phyloP scores from a whole-genome alignment of 2,797 vertebrate genomes.

The Hippocampus kuda region DNA sequence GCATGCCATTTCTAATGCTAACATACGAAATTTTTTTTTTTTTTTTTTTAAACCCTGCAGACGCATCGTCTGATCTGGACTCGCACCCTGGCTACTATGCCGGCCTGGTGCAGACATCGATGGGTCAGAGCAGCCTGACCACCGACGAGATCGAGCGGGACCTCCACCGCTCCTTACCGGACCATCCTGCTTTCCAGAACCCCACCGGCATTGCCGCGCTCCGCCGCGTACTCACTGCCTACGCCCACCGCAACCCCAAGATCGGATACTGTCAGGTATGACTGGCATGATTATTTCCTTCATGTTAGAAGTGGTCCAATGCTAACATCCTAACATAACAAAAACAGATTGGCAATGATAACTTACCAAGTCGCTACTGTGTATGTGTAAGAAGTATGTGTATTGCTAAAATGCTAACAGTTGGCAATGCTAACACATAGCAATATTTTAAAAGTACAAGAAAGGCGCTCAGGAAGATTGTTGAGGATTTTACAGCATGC shows the following conservation, averaged over 20 bases:
- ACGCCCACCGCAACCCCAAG: slow-evolving; percentile 86
- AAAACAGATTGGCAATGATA: too few species aligned
- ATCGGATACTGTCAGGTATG: slow-evolving; percentile 95
- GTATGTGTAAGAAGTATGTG: too few species aligned
- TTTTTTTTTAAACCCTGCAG: background rate
- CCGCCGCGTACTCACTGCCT: slow-evolving; percentile 86
- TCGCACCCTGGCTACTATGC: slow-evolving; percentile 77
- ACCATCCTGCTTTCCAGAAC: slow-evolving; percentile 91
- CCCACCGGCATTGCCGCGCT: slow-evolving; percentile 84
- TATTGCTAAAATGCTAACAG: too few species aligned
- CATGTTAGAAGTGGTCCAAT: background rate
- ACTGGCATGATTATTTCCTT: background rate
- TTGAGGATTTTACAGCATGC: too few species aligned
- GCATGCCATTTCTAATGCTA: background rate
- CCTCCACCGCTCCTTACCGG: slow-evolving; percentile 88
- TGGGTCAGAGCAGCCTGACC: slow-evolving; percentile 77
- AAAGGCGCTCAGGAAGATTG: too few species aligned
- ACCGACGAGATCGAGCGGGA: slow-evolving; percentile 94
- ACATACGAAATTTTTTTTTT: background rate
- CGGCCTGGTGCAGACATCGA: slow-evolving; percentile 75
- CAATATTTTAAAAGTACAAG: too few species aligned
- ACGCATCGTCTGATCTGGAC: slow-evolving; percentile 71
- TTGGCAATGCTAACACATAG: too few species aligned
- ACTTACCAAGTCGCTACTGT: too few species aligned
- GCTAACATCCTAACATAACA: too few species aligned